Base-by-base conservation (phyloP, 2,888 invertebrate genomes). In the Euclidia mi region DNA sequence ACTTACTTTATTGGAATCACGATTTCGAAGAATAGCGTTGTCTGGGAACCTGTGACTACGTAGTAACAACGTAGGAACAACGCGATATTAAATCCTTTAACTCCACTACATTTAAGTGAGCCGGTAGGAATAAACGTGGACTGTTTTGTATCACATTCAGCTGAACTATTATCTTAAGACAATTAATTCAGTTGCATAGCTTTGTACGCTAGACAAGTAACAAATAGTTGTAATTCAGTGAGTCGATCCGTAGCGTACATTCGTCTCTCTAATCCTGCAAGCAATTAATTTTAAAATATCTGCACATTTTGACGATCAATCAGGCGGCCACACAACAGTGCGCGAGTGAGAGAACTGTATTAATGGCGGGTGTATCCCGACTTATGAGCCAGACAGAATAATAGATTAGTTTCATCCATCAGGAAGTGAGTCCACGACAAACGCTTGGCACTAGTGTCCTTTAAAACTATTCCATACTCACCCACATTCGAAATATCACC, bases 351-450 rank as follows among this genome's bases (percentile, higher is more conserved):
- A 74, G 71, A 66, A 68, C 53, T 70, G 61, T 80, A 80, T 80
- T 78, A 80, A 81, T 78, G 81, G 73, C 56, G 52, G 57, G 70
- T 52, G 57, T 49, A 65, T 67, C 68, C 65, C 59, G 67, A 78
- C 79, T 76, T 76, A 76, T 73, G 79, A 79, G 75, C 65, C 70
- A 70, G 75, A 76, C 77, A 70, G 69, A 71, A 69, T 78, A 73
- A 81, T 72, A 73, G 73, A 84, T 84, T 78, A 74, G 69, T 59
- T 59, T 66, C 77, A 82, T 84, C 77, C 68, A 74, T 82, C 82
- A 82, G 78, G 71, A 74, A 64, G 71, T 75, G 47, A 68, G 63
- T 56, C 68, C 45, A 60, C 60, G 76, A 78, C 78, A 77, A 71
- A 77, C 65, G 66, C 72, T 71, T 71, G 71, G 57, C 72, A 71